A percentile compares a stretch with the other conserved stretches of the same genome.
Evolutionary conservation across 2,888 invertebrate species (phyloP).

Genomic region (Sphaerolaimus hirsutus): DNA sequence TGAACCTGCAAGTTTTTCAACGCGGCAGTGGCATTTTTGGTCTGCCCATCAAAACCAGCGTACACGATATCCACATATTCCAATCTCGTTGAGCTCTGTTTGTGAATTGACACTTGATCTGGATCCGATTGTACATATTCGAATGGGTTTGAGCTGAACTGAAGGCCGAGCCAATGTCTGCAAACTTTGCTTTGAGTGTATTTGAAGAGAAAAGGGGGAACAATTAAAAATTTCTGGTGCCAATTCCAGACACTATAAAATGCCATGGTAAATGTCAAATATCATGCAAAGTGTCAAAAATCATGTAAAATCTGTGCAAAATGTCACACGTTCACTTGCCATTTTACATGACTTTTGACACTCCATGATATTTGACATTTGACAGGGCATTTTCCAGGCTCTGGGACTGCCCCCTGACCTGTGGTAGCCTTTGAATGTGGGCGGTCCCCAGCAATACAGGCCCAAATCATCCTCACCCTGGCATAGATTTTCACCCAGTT

Average conservation of each 20-base stretch:
- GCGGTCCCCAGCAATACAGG: conserved; percentile 23
- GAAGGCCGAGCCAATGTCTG: conserved; percentile 10
- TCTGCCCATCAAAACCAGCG: conserved; percentile 44
- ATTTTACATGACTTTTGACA: too few relatives aligned
- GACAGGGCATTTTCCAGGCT: background rate
- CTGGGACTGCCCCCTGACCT: background rate
- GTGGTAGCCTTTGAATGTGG: conserved; percentile 14
- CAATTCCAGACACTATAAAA: too few relatives aligned
- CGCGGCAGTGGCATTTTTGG: too few relatives aligned
- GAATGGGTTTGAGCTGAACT: conserved; percentile 19
- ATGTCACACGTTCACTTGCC: too few relatives aligned
- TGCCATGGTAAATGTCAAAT: too few relatives aligned
- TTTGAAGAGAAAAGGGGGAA: too few relatives aligned
- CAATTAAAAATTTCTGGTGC: too few relatives aligned
- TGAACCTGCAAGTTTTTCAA: too few relatives aligned
- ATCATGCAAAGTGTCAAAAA: too few relatives aligned
- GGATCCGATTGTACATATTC: conserved; percentile 18
- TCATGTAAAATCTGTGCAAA: too few relatives aligned
- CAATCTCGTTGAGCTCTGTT: conserved; percentile 52
- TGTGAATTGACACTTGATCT: conserved; percentile 16
- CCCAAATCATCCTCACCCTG: conserved; percentile 24
- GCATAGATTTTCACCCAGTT: conserved; percentile 20
- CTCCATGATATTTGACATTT: background rate
- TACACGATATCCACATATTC: conserved; percentile 43
- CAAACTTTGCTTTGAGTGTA: too few relatives aligned